Evolutionary conservation across 2,113 vertebrate genomes (phyloP).

Genomic region (Lagopus leucura): DNA sequence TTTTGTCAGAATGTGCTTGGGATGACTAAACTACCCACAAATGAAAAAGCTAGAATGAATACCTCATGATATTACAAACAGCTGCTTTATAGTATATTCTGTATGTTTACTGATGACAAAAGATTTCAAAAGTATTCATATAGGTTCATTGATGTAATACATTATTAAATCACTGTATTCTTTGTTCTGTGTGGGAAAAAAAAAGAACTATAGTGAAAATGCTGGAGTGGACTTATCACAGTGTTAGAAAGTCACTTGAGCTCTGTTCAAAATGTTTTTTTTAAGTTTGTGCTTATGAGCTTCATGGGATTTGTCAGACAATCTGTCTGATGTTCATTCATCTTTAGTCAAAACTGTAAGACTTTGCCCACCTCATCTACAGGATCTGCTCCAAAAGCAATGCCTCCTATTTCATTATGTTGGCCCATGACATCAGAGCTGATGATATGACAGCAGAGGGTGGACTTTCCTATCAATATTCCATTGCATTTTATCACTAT

Average conservation of each 20-base stretch:
- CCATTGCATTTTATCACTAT: not conserved
- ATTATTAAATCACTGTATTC: not conserved
- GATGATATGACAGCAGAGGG: not conserved
- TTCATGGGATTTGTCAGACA: not conserved
- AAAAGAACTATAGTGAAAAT: not conserved
- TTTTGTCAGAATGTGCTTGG: not conserved
- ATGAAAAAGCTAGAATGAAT: not conserved
- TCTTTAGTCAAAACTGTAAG: not conserved
- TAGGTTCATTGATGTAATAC: not conserved
- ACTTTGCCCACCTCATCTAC: not conserved
- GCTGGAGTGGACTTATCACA: not conserved
- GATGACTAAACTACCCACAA: not conserved
- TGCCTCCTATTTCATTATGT: not conserved
- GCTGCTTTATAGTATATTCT: not conserved
- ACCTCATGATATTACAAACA: not conserved
- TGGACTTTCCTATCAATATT: not conserved
- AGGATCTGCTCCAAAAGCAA: not conserved
- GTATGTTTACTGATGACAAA: not conserved
- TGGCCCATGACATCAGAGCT: not conserved
- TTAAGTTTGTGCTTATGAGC: not conserved
- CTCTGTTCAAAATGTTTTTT: not conserved
- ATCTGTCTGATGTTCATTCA: not conserved
- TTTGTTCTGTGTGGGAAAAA: not conserved
- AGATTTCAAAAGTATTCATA: not conserved
- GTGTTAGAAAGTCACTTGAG: not conserved